These are phyloP conservation scores for Gerris lacustris DNA, from an alignment of 2,888 invertebrate genomes.

Conservation along the genomic window DNA sequence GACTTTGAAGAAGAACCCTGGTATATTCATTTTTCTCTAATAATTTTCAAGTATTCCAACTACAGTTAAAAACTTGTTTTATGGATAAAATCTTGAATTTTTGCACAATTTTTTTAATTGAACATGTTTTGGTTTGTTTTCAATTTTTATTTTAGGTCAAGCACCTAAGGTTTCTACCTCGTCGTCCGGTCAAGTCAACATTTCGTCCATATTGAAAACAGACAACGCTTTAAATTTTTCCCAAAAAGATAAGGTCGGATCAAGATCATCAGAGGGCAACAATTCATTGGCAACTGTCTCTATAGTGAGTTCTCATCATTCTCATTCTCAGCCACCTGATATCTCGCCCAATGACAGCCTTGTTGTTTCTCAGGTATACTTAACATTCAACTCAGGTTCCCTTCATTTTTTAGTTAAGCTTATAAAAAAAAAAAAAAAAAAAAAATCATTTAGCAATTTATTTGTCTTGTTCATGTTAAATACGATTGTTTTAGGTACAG, in stretches of 20 bases:
- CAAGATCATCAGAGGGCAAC: slow-evolving; percentile 31
- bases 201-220: slow-evolving; percentile 47
- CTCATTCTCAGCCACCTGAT: slow-evolving; percentile 36
- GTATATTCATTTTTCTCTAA: slow-evolving; percentile 13
- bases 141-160: slow-evolving; percentile 10
- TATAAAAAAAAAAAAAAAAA: too few relatives aligned
- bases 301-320: slow-evolving; percentile 42
- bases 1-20: slow-evolving; percentile 53
- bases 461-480: too few relatives aligned
- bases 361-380: slow-evolving; percentile 47
- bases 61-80: background rate
- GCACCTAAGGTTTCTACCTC: slow-evolving; percentile 19
- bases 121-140: background rate
- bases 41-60: background rate
- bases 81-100: background rate
- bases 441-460: too few relatives aligned
- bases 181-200: slow-evolving; percentile 42
- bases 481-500: slow-evolving; percentile 20
- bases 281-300: slow-evolving; percentile 54
- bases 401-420: too few relatives aligned
- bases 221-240: slow-evolving; percentile 40
- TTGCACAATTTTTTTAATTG: background rate
- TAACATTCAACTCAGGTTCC: background rate
- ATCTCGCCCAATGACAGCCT: slow-evolving; percentile 51
- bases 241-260: slow-evolving; percentile 37